phyloP scores from a whole-genome alignment of 2,113 vertebrate species.

The Gavialis gangeticus region DNA sequence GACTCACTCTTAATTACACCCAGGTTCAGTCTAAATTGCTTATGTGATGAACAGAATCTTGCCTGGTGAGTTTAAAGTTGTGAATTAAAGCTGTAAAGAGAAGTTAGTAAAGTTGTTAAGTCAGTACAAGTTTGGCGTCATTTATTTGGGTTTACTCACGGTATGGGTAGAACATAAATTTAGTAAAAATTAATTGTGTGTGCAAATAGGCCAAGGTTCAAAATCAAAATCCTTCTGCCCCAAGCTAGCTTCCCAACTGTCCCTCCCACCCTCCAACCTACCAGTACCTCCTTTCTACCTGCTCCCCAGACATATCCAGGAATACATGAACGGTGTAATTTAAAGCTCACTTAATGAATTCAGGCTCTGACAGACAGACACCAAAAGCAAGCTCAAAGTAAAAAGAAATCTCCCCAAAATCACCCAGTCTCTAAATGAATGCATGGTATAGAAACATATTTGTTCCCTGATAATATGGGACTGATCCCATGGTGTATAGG shows the following conservation, averaged over 20 bases:
- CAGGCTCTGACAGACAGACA: neutral
- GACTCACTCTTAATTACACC: neutral
- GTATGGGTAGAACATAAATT: neutral
- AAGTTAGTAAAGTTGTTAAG: neutral
- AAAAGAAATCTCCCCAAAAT: neutral
- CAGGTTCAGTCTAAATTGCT: neutral
- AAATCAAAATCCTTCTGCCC: neutral
- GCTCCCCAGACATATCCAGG: neutral
- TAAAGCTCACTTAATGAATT: neutral
- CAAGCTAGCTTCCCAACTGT: neutral
- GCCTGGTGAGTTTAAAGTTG: neutral
- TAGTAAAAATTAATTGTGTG: neutral
- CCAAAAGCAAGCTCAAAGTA: neutral
- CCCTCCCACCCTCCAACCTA: neutral
- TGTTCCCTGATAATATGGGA: neutral
- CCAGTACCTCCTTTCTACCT: neutral
- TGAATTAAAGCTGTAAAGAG: neutral
- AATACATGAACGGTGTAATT: neutral
- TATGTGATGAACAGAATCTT: accelerated
- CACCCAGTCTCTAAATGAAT: neutral
- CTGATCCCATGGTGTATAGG: neutral
- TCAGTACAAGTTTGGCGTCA: neutral
- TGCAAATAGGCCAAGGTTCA: neutral
- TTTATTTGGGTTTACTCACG: neutral
- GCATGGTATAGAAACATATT: neutral